Evolutionary conservation across 2,113 vertebrate species (phyloP).

Genomic region (Pogona vitticeps): DNA sequence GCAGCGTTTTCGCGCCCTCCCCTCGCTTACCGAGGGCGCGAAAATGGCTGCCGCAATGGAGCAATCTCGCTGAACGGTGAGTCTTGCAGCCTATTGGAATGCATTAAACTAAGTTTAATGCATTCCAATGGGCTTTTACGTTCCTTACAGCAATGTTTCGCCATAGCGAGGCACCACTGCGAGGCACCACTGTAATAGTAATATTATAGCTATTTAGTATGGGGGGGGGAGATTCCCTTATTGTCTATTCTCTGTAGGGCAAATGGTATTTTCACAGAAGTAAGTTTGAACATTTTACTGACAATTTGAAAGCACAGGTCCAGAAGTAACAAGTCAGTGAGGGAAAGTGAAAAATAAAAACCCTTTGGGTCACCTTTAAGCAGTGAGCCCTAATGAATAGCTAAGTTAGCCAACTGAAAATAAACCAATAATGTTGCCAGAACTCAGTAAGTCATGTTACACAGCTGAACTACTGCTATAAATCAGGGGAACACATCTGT

Average conservation of each 20-base stretch:
- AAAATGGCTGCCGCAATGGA: too few species aligned
- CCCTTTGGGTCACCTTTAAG: slow-evolving; percentile 21
- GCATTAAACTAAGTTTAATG: not conserved
- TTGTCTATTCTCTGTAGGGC: not conserved
- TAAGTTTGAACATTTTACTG: slow-evolving; percentile 13
- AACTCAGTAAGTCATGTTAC: slow-evolving; percentile 6
- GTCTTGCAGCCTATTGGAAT: too few species aligned
- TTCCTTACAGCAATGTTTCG: too few species aligned
- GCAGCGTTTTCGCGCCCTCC: too few species aligned
- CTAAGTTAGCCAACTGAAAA: slow-evolving; percentile 33
- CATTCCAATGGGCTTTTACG: not conserved
- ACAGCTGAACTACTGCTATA: slow-evolving; percentile 1
- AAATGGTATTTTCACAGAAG: not conserved
- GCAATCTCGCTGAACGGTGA: too few species aligned
- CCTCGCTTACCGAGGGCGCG: too few species aligned
- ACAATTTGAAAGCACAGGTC: not conserved
- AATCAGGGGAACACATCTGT: slow-evolving; percentile 9
- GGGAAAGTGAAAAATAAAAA: slow-evolving; percentile 18
- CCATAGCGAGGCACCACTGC: too few species aligned
- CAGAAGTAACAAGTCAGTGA: slow-evolving; percentile 22
- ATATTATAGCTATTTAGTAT: not conserved
- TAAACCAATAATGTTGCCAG: slow-evolving; percentile 20
- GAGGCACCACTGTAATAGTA: too few species aligned
- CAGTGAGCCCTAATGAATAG: slow-evolving; percentile 15
- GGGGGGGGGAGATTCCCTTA: not conserved